Evolutionary conservation across 2,113 vertebrate genomes (phyloP).

Genomic region (Dasyurus viverrinus): DNA sequence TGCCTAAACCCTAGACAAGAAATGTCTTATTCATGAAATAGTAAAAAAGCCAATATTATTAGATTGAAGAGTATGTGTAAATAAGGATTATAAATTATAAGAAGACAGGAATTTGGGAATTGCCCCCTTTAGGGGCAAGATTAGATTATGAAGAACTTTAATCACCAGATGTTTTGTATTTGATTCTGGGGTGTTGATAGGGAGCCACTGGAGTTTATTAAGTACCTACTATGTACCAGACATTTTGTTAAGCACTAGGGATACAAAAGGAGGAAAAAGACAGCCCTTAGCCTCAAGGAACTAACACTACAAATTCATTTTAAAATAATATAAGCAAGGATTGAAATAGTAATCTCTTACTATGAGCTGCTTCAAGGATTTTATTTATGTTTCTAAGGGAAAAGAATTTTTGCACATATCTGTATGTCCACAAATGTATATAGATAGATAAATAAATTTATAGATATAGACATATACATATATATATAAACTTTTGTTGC

Average conservation of each 20-base stretch:
- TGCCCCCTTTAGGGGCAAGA: background rate
- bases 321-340: background rate
- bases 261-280: background rate
- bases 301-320: background rate
- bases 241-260: too few species aligned
- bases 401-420: background rate
- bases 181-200: background rate
- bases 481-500: too few species aligned
- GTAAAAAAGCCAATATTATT: background rate
- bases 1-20: background rate
- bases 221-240: too few species aligned
- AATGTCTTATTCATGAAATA: background rate
- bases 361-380: background rate
- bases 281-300: background rate
- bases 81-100: background rate
- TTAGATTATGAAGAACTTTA: background rate
- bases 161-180: background rate
- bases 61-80: background rate
- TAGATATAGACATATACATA: too few species aligned
- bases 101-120: background rate
- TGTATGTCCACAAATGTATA: too few species aligned
- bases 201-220: background rate
- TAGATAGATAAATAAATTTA: too few species aligned
- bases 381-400: background rate
- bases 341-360: background rate